Base-by-base conservation (phyloP, 2,797 vertebrate species). In the Amblyraja radiata region DNA sequence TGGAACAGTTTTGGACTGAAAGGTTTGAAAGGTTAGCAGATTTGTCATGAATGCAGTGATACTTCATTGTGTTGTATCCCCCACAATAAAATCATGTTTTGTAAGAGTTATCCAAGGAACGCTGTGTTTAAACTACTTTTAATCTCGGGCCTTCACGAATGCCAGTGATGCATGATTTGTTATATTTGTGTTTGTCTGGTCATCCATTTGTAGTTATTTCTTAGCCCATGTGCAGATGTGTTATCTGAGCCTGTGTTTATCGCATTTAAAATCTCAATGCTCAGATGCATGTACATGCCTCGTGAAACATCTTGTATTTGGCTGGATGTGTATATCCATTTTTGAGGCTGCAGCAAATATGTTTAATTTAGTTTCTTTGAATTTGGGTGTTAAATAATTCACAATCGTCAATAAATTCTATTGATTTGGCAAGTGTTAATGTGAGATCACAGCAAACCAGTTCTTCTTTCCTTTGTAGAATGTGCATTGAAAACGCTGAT, bases 1-100 rank as follows among this genome's bases (percentile, higher is more conserved):
- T 96, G 93, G 97, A 98, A 93, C 97, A 98, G 94, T 95, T 96
- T 0, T 98, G 97, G 97, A 97, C 95, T 93, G 96, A 97, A 94
- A 98, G 97, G 94, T 97, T 97, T 94, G 97, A 97, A 94, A 97
- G 97, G 98, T 99, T 94, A 61, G 94, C 93, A 54, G 68, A 46
- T 23, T 74, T 68, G n/a, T 88, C 11, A 91, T 71, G 21, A 68
- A 88, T 88, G 9, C 18, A 36, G n/a, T 65, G 61, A 9, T 68
- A 21, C 18, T 63, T 88, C 16, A 4, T 36, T 88, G 84, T 88
- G 32, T 63, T 65, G n/a, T 5, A 3, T 10, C 32, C 32, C 13
- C 1, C 13, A 32, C 16, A 77, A 77, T n/a, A 77, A n/a, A n/a
- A 36, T 21, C 71, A 21, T 25, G 21, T 74, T 74, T 74, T 74